Base-by-base conservation (phyloP, 2,888 invertebrate genomes). In the Caenorhabditis wallacei region DNA sequence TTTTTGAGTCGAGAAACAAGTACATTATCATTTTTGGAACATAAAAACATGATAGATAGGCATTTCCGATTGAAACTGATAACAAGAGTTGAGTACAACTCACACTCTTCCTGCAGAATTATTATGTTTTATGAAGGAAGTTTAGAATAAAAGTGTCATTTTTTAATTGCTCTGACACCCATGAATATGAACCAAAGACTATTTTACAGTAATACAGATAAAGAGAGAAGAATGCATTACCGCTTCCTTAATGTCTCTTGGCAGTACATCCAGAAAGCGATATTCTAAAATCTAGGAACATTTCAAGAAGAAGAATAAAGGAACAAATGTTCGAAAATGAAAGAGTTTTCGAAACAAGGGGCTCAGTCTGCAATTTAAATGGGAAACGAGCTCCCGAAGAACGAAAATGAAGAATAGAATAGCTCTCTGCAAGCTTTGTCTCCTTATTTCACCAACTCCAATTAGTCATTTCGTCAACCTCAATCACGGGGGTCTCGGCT, bases 341-440 rank as follows among this genome's bases (percentile, higher is more conserved):
- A 16, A 26, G 10, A 64, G 30, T 30, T 48, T 26, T 26, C 30
- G 16, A 56, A 53, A 68, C 35, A 18, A 18, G 46, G 57, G 43
- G 26, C 43, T 56, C 57, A 56, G 46, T 30, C 71, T 51, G 54
- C 66, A 64, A 75, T 75, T 75, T 75, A 57, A 75, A 75, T 75
- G 61, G 22, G 74, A 75, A 75, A 75, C 66, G 74, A 66, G 66
- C 56, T n/a, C n/a, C n/a, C 74, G 56, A 24, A 26, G 24, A 40
- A 72, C 43, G 18, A 48, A 26, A 16, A 22, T 48, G 46, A 59
- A 48, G 57, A 48, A 35, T 46, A 22, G 48, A 56, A 61, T 37
- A 26, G 59, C 59, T n/a, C 22, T 20, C 54, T 43, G 4, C 30
- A 24, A 20, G 24, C 43, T 46, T 26, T 46, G 30, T 22, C 26